Conservation (phyloP, 2,113 vertebrate species). For the Pomatorhinus ruficollis region DNA sequence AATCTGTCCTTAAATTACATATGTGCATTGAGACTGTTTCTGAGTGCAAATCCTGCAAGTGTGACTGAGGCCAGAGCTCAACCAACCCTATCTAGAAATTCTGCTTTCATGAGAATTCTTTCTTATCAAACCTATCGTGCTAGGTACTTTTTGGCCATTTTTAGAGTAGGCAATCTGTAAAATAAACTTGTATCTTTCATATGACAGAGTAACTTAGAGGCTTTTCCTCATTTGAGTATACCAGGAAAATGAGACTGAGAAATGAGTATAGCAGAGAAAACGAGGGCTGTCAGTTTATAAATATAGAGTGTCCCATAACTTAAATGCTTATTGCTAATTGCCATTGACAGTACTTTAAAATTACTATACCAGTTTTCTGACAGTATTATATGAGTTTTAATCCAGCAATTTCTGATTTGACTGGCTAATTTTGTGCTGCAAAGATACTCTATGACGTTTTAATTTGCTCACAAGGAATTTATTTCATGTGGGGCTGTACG, state of each 20-base stretch:
- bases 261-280: neutral
- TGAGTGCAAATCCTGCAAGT: neutral
- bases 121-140: accelerated
- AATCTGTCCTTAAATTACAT: neutral
- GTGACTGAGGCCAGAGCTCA: neutral
- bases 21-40: neutral
- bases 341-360: neutral
- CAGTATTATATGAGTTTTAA: neutral
- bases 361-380: neutral
- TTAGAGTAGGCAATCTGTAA: neutral
- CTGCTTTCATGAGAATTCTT: neutral
- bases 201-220: neutral
- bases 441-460: neutral
- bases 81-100: neutral
- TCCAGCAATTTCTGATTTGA: neutral
- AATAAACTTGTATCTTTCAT: neutral
- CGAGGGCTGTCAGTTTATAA: neutral
- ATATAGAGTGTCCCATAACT: neutral
- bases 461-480: neutral
- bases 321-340: neutral
- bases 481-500: neutral
- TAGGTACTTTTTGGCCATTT: neutral
- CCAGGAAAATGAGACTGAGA: neutral
- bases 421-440: neutral
- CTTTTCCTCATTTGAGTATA: neutral